phyloP scores from a whole-genome alignment of 2,888 invertebrate species.

The Lochmaea capreae region DNA sequence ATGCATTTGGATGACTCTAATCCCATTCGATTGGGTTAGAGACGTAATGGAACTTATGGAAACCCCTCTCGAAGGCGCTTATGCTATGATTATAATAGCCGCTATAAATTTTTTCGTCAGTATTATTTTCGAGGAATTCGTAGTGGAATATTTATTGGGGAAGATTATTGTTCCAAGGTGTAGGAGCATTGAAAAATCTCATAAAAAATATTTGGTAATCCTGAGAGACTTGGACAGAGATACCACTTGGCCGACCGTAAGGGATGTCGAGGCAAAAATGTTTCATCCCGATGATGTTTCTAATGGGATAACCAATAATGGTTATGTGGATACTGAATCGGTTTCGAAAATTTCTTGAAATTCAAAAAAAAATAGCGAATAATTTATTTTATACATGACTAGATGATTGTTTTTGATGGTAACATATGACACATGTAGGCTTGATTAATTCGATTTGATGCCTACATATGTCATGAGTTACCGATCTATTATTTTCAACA shows the following conservation, averaged over 20 bases:
- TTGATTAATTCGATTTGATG: too few relatives aligned
- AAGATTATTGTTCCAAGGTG: conserved; percentile 68
- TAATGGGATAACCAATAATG: conserved; percentile 46
- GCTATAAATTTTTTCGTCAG: conserved; percentile 68
- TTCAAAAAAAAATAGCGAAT: neutral
- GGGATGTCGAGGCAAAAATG: conserved; percentile 13
- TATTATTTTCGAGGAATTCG: conserved; percentile 69
- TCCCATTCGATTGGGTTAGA: conserved; percentile 66
- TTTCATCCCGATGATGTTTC: conserved; percentile 24
- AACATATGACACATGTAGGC: too few relatives aligned
- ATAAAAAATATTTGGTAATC: conserved; percentile 47
- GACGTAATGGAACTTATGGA: conserved; percentile 74
- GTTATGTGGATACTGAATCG: conserved; percentile 37
- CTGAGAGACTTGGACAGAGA: conserved; percentile 46
- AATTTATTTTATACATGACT: neutral
- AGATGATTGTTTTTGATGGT: neutral
- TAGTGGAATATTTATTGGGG: conserved; percentile 71
- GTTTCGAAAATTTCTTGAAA: neutral
- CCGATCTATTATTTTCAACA: neutral
- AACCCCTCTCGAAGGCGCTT: conserved; percentile 68
- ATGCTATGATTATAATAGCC: conserved; percentile 68
- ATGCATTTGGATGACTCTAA: conserved; percentile 68
- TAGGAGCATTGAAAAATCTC: conserved; percentile 54
- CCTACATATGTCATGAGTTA: too few relatives aligned
- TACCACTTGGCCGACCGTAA: conserved; percentile 44